Evolutionary conservation across 2,888 invertebrate species (phyloP).

Genomic region (Ophion ellenae): DNA sequence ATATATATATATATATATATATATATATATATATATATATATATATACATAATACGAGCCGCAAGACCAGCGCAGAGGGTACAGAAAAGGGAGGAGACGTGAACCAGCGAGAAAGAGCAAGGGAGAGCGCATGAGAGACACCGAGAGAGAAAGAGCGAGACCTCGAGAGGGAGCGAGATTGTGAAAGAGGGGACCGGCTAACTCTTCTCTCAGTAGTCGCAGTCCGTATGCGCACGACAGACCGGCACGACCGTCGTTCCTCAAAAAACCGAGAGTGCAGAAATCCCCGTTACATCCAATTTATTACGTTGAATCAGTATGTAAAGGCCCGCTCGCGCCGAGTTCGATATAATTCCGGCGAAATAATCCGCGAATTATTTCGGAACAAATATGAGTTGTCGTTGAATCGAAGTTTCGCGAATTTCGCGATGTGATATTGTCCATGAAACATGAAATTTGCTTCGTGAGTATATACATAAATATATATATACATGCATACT

Average conservation of each 20-base stretch:
- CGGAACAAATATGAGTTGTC: slow-evolving; percentile 18
- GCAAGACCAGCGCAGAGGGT: slow-evolving; percentile 50
- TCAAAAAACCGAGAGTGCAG: slow-evolving; percentile 29
- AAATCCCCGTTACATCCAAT: slow-evolving; percentile 10
- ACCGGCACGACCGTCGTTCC: slow-evolving; percentile 58
- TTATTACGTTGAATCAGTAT: neutral
- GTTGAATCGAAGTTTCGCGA: slow-evolving; percentile 1
- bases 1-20: too few relatives aligned
- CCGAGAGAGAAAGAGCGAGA: slow-evolving; percentile 27
- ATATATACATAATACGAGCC: slow-evolving; percentile 10
- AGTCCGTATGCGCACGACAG: slow-evolving; percentile 62
- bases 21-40: neutral
- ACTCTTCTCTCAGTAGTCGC: slow-evolving; percentile 57
- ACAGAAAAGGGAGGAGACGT: slow-evolving; percentile 51
- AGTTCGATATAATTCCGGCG: neutral
- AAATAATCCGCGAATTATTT: neutral
- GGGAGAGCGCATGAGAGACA: slow-evolving; percentile 23
- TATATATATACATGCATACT: neutral
- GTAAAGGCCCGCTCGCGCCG: neutral
- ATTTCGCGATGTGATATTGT: slow-evolving; percentile 2
- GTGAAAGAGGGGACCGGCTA: slow-evolving; percentile 60
- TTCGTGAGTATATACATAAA: neutral
- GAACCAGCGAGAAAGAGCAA: slow-evolving; percentile 5
- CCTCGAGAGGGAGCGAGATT: slow-evolving; percentile 41
- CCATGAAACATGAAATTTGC: slow-evolving; percentile 3